A percentile compares a stretch with the other conserved stretches of the same genome.
These are phyloP conservation scores for Vulpes vulpes DNA, from an alignment of 2,113 vertebrate species.

Conservation along the genomic window DNA sequence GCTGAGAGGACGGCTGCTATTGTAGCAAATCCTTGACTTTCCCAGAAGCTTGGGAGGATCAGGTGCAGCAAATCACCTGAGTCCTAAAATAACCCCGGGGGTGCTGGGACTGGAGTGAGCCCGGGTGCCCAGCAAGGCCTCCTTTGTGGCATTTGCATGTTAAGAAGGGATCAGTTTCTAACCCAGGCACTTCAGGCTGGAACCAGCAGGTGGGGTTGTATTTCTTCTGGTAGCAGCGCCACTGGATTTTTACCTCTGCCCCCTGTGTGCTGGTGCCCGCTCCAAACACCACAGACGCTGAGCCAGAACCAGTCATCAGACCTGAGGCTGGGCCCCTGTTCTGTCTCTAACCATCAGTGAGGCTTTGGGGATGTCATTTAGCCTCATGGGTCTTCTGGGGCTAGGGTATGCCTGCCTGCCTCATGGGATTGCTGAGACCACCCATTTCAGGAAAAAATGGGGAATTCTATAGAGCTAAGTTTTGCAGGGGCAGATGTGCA, in stretches of 20 bases:
- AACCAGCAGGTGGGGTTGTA: conserved; percentile 41
- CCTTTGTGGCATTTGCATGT: background rate
- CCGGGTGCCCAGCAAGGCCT: background rate
- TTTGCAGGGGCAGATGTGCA: background rate
- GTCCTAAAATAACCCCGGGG: background rate
- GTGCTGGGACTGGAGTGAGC: background rate
- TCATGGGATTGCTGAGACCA: background rate
- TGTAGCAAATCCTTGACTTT: background rate
- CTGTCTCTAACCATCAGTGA: background rate
- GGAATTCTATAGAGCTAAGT: background rate
- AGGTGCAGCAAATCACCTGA: background rate
- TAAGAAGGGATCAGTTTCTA: background rate
- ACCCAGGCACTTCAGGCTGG: background rate
- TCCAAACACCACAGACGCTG: background rate
- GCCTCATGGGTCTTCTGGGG: background rate
- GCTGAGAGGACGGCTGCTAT: background rate
- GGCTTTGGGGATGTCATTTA: background rate
- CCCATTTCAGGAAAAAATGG: background rate
- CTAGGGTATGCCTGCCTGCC: background rate
- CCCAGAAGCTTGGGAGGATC: background rate
- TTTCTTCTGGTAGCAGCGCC: background rate
- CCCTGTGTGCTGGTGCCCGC: background rate
- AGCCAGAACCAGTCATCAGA: background rate
- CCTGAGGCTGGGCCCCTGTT: background rate
- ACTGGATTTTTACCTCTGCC: background rate